Conservation (phyloP, 2,113 vertebrate genomes). For the Oreotrochilus melanogaster region DNA sequence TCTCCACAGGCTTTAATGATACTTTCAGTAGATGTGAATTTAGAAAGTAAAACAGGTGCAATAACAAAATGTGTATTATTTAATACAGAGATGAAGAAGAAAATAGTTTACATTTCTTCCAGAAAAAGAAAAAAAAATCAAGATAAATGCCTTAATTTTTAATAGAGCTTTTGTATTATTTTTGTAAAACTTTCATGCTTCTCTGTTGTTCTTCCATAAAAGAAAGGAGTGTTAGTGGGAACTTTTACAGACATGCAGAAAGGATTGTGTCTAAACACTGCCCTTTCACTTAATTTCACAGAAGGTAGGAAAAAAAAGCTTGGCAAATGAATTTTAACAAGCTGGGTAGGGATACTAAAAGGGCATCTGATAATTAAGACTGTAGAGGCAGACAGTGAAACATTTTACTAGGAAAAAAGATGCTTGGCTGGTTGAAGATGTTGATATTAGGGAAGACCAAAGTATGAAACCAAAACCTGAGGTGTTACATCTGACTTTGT, state of each 20-base stretch:
- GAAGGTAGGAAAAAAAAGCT: neutral
- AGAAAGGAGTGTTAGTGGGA: rapidly evolving
- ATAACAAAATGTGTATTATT: neutral
- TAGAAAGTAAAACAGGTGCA: neutral
- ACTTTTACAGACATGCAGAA: neutral
- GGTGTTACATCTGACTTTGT: neutral
- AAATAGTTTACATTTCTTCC: neutral
- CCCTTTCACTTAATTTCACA: neutral
- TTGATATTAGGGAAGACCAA: neutral
- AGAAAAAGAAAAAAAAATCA: neutral
- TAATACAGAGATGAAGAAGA: neutral
- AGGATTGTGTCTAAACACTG: neutral
- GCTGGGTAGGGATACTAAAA: neutral
- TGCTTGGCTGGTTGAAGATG: neutral
- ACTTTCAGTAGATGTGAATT: neutral
- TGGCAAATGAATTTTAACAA: neutral
- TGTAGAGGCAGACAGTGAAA: neutral
- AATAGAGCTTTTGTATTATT: neutral
- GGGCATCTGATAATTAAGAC: neutral
- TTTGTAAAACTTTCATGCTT: neutral
- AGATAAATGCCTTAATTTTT: neutral
- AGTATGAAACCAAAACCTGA: neutral
- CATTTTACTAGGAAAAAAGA: neutral
- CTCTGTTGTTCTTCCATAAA: neutral
- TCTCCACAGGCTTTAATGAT: neutral